Evolutionary conservation across 2,888 invertebrate genomes (phyloP).

Genomic region (Charanyca ferruginea): DNA sequence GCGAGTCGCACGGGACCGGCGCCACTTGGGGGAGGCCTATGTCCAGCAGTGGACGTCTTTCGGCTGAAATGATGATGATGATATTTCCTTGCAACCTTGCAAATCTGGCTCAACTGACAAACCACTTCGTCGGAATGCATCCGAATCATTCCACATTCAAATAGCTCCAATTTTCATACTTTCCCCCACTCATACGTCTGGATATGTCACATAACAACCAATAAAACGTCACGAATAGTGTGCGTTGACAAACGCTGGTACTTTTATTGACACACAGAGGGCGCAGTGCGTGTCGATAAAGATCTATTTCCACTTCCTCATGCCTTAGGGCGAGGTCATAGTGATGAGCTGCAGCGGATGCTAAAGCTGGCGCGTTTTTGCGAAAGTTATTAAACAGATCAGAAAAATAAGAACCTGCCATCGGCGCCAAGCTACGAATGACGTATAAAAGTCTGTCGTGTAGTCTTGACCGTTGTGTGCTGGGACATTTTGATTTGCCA

Average conservation of each 20-base stretch:
- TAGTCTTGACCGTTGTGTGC: too few species aligned
- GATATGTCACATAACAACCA: constrained; percentile 45
- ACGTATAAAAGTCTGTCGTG: too few species aligned
- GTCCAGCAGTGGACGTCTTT: too few species aligned
- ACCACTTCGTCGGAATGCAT: constrained; percentile 11
- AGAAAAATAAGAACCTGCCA: too few species aligned
- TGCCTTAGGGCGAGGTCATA: neutral
- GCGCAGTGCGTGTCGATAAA: constrained; percentile 70
- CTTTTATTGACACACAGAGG: constrained; percentile 58
- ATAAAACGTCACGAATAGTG: constrained; percentile 57
- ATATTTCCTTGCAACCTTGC: too few species aligned
- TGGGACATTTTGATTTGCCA: too few species aligned
- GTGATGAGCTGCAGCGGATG: neutral
- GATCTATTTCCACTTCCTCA: constrained; percentile 68
- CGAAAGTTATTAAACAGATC: too few species aligned
- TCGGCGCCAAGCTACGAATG: too few species aligned
- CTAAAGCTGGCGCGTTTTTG: neutral
- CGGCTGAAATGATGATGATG: too few species aligned
- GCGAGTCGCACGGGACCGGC: too few species aligned
- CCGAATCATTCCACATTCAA: constrained; percentile 14
- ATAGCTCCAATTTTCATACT: constrained; percentile 33
- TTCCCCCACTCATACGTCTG: constrained; percentile 8
- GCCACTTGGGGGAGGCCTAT: too few species aligned
- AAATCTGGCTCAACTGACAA: neutral
- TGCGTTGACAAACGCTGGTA: constrained; percentile 53